Conservation (phyloP, 1,140 invertebrate genomes). For the Aleiodes sp. region DNA sequence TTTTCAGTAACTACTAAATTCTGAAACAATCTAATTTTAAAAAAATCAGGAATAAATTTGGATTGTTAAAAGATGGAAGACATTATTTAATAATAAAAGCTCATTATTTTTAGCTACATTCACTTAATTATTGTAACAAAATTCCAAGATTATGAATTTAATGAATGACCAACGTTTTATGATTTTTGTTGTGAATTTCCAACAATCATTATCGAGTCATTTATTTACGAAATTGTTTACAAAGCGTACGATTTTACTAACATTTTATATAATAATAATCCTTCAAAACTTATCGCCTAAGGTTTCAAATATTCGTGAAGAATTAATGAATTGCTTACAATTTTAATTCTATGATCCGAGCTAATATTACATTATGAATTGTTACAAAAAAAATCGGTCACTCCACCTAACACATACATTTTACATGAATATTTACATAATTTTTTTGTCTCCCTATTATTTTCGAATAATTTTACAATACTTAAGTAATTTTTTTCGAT, state of each 20-base stretch:
- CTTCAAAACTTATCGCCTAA: background rate
- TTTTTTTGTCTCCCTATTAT: background rate
- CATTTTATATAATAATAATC: background rate
- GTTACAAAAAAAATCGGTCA: background rate
- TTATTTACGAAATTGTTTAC: constrained; percentile 9
- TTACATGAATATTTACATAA: constrained; percentile 5
- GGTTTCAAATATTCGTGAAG: background rate
- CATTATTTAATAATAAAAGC: too few species aligned
- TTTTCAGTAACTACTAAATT: too few species aligned
- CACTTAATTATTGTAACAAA: too few species aligned
- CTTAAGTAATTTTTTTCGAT: background rate
- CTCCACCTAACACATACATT: background rate
- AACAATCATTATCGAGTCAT: background rate
- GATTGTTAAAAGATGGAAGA: too few species aligned
- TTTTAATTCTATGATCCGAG: background rate
- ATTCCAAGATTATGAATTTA: too few species aligned
- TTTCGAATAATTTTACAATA: background rate
- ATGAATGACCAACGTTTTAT: too few species aligned
- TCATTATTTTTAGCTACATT: too few species aligned
- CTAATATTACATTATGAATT: background rate
- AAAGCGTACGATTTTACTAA: constrained; percentile 7
- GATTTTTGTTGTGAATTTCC: too few species aligned
- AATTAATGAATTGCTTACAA: background rate
- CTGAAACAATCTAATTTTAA: too few species aligned
- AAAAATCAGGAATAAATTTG: too few species aligned